Evolutionary conservation across 2,113 vertebrate species (phyloP).

Genomic region (Spea bombifrons): DNA sequence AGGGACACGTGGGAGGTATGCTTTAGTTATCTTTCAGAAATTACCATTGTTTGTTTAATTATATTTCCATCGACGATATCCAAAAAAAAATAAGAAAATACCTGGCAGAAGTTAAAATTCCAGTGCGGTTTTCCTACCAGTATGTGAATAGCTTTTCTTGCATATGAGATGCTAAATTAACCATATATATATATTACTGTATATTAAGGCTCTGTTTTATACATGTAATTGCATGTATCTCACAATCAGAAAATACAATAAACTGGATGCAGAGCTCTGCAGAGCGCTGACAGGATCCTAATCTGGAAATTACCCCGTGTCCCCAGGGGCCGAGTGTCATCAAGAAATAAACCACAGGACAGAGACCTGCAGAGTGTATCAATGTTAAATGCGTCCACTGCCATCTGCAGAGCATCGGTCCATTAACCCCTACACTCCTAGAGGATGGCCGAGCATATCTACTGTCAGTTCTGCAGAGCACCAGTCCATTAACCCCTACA

Average conservation of each 20-base stretch:
- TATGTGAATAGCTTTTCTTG: no score
- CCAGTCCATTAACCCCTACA: neutral
- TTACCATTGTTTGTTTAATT: no score
- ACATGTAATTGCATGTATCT: neutral
- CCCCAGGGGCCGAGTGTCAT: conserved; percentile 39
- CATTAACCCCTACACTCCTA: conserved; percentile 18
- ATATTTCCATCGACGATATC: no score
- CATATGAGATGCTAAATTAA: no score
- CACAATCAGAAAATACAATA: conserved; percentile 23
- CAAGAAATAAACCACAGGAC: conserved; percentile 36
- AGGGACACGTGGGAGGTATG: no score
- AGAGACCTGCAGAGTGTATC: conserved; percentile 40
- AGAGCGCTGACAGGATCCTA: conserved; percentile 37
- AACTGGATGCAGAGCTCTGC: conserved; percentile 21
- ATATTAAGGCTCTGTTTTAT: no score
- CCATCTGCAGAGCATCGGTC: conserved; percentile 17
- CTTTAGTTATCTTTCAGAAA: no score
- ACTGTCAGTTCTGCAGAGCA: neutral
- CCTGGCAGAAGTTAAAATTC: no score
- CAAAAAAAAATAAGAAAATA: no score
- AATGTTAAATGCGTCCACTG: conserved; percentile 30
- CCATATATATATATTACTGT: no score
- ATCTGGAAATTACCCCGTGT: conserved; percentile 41
- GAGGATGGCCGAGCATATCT: neutral
- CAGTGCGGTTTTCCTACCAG: no score